phyloP scores from a whole-genome alignment of 2,797 vertebrate genomes.

The Carcharodon carcharias region DNA sequence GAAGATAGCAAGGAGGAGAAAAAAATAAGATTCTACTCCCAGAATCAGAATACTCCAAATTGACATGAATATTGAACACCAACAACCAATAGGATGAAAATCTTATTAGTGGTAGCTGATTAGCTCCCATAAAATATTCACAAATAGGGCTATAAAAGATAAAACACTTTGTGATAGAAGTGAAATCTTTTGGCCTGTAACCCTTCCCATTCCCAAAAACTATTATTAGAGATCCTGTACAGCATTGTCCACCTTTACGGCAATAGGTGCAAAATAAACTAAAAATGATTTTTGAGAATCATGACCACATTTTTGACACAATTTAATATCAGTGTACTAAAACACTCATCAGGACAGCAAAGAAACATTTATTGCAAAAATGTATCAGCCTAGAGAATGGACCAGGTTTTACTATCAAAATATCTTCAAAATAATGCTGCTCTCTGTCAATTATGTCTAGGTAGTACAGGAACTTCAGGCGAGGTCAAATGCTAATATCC shows the following conservation, averaged over 20 bases:
- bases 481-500: background rate
- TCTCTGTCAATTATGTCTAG: background rate
- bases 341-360: background rate
- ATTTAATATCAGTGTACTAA: no score
- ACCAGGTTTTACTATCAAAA: background rate
- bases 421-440: background rate
- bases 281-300: no score
- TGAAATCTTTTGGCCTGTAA: background rate
- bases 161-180: background rate
- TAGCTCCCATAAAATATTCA: background rate
- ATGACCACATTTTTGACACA: no score
- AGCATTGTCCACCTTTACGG: no score
- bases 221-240: no score
- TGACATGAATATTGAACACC: background rate
- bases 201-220: no score
- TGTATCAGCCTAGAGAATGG: background rate
- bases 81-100: background rate
- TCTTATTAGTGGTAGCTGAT: background rate
- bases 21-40: background rate
- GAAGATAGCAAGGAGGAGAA: background rate
- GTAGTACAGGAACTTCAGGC: background rate
- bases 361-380: background rate
- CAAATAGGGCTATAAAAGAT: background rate
- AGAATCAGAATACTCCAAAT: background rate
- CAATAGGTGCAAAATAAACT: no score